These are phyloP conservation scores for Poeciliopsis turneri DNA, from an alignment of 2,797 vertebrate genomes.

Conservation along the genomic window DNA sequence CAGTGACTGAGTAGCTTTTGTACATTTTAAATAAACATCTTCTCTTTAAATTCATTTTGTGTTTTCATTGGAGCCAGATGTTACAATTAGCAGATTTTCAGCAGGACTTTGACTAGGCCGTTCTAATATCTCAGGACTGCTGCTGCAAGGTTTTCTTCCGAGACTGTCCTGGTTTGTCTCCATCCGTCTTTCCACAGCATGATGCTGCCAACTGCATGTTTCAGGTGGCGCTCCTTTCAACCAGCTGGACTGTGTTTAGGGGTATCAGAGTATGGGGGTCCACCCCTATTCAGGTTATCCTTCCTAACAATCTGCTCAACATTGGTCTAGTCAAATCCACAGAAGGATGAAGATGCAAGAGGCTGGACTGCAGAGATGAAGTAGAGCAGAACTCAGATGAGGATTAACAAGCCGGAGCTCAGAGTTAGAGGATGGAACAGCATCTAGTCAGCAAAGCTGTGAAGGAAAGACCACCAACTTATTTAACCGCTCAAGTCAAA, in stretches of 20 bases:
- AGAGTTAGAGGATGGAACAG: too few relatives aligned
- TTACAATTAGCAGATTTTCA: not conserved
- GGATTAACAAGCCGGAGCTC: too few relatives aligned
- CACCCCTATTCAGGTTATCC: not conserved
- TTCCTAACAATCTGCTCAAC: not conserved
- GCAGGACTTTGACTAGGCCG: not conserved
- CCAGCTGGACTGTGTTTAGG: not conserved
- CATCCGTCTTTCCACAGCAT: not conserved
- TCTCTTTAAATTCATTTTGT: constrained; percentile 63
- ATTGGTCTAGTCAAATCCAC: not conserved
- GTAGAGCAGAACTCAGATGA: not conserved
- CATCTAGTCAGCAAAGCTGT: too few relatives aligned
- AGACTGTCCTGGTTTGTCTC: not conserved
- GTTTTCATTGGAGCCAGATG: constrained; percentile 32
- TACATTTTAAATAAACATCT: constrained; percentile 92
- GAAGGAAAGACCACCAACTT: too few relatives aligned
- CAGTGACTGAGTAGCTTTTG: constrained; percentile 88
- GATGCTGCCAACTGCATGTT: not conserved
- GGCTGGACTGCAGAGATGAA: not conserved
- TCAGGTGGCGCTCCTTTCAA: not conserved
- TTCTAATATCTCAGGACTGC: not conserved
- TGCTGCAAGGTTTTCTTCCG: not conserved
- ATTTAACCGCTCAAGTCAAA: too few relatives aligned
- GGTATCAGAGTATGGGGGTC: not conserved
- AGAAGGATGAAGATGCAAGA: not conserved